Conservation (phyloP, 2,888 invertebrate genomes). For the Synergus japonicus region DNA sequence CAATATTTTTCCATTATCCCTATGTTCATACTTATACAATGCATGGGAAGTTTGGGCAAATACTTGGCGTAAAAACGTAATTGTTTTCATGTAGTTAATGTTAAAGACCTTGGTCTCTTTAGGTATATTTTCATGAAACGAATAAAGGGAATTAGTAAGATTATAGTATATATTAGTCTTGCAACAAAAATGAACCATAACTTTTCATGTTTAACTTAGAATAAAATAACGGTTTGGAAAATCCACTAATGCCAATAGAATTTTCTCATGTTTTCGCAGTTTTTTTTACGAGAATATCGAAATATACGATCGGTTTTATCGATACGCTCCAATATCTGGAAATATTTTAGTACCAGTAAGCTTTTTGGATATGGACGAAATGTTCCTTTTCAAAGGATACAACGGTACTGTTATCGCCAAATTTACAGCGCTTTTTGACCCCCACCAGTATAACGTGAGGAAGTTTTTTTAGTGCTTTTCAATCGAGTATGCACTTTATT, state of each 20-base stretch:
- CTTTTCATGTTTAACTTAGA: not conserved
- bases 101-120: too few relatives aligned
- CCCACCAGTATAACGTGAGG: not conserved
- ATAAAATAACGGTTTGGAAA: not conserved
- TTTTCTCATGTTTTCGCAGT: not conserved
- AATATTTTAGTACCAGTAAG: constrained; percentile 22
- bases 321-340: not conserved
- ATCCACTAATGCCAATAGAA: not conserved
- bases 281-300: not conserved
- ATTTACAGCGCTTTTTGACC: constrained; percentile 24
- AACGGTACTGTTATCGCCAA: constrained; percentile 25
- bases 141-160: too few relatives aligned
- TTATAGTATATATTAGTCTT: not conserved
- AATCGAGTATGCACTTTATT: constrained; percentile 22
- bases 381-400: constrained; percentile 8
- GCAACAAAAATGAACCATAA: not conserved
- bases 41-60: too few relatives aligned
- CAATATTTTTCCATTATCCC: too few relatives aligned
- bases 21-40: too few relatives aligned
- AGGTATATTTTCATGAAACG: too few relatives aligned
- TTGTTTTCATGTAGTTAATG: too few relatives aligned
- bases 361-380: constrained; percentile 25
- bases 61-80: too few relatives aligned
- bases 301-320: constrained; percentile 15
- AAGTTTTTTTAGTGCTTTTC: constrained; percentile 14